phyloP scores from a whole-genome alignment of 2,113 vertebrate species.

The Oryctolagus cuniculus region mOryCun1.1 NC_091438.1:108641501-108642000 shows the following conservation, averaged over 20 bases:
- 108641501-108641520: background rate
- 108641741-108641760: constrained; percentile 73
- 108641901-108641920: background rate
- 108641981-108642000: too few species aligned
- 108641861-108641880: background rate
- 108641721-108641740: background rate
- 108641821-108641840: background rate
- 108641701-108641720: constrained; percentile 61
- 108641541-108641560: background rate
- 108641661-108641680: constrained; percentile 68
- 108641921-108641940: background rate
- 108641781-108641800: background rate
- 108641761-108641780: background rate
- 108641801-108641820: background rate
- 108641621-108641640: constrained; percentile 69
- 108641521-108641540: background rate
- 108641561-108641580: background rate
- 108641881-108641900: background rate
- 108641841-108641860: background rate
- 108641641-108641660: constrained; percentile 70
- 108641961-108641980: background rate
- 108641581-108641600: constrained; percentile 32
- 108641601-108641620: constrained; percentile 76
- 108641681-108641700: constrained; percentile 64
- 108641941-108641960: background rate